phyloP scores from a whole-genome alignment of 2,888 invertebrate species.

The Caenorhabditis imperialis region DNA sequence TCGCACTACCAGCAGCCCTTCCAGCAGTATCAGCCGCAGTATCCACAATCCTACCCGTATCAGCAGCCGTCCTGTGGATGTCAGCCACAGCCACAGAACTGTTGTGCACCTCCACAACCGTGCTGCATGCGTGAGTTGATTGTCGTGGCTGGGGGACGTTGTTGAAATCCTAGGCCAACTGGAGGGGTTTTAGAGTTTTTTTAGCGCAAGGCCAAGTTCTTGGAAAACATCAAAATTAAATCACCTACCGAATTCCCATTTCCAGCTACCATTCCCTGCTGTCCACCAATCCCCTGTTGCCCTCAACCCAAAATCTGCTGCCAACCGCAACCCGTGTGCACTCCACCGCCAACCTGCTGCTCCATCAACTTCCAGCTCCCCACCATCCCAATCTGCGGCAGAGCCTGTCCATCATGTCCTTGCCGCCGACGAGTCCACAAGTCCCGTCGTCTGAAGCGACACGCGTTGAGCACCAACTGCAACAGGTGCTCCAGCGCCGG shows the following conservation, averaged over 20 bases:
- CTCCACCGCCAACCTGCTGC: slow-evolving; percentile 39
- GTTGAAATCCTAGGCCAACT: too few relatives aligned
- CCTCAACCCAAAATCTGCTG: slow-evolving; percentile 55
- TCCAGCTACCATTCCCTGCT: slow-evolving; percentile 46
- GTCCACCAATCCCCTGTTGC: slow-evolving; percentile 49
- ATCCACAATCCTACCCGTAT: slow-evolving; percentile 34
- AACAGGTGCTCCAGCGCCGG: slow-evolving; percentile 36
- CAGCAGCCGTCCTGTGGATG: slow-evolving; percentile 35
- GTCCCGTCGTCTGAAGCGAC: slow-evolving; percentile 30
- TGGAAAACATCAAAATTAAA: too few relatives aligned
- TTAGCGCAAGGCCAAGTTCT: too few relatives aligned
- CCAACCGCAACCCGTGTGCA: slow-evolving; percentile 36
- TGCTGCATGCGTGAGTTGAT: slow-evolving; percentile 37
- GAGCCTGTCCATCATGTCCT: slow-evolving; percentile 50
- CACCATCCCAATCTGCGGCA: slow-evolving; percentile 44
- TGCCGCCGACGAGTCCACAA: slow-evolving; percentile 43
- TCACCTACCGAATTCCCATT: not conserved
- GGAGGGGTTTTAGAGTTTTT: too few relatives aligned
- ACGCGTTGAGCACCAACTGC: slow-evolving; percentile 24
- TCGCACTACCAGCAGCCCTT: slow-evolving; percentile 43
- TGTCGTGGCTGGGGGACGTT: too few relatives aligned
- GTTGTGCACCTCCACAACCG: slow-evolving; percentile 32
- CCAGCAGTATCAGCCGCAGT: slow-evolving; percentile 46
- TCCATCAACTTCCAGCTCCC: slow-evolving; percentile 41
- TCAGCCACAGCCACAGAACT: slow-evolving; percentile 38